Base-by-base conservation (phyloP, 2,888 invertebrate species). In the Eristalis arbustorum region DNA sequence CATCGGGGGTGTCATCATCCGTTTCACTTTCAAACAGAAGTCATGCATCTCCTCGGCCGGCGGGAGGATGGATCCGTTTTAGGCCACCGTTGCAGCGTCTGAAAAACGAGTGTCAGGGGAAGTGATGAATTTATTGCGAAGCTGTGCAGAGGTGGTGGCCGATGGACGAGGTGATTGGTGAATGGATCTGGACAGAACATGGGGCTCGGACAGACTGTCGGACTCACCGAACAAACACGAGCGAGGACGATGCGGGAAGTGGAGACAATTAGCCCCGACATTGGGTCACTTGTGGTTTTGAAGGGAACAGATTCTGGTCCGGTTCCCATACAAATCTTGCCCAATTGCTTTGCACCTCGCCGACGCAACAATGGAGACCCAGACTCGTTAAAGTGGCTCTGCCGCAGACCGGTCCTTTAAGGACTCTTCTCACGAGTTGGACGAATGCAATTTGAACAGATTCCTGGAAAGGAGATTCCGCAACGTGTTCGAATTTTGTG, bases 21-120 rank as follows among this genome's bases (percentile, higher is more conserved):
- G 11, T 37, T 37, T 37, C 37, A 37, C 84, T 84, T 80, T 84
- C 75, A 76, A 76, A 80, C 84, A 80, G 84, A 84, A 80, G 75
- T 79, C 79, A 62, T 80, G 64, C 66, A 79, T 71, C 68, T 64
- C 62, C 72, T 40, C 66, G 37, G 11, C 13, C 13, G 37, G 13
- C 1, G 37, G 37, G 37, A 13, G 37, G 37, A 34, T n/a, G n/a
- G 42, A n/a, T 49, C 49, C 13, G 14, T 59, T 59, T 28, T 25
- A 23, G 59, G 59, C 59, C 25, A 25, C 57, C 8, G 13, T 5
- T 6, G 10, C 23, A 11, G 57, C 25, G 59, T 14, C 59, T 14
- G 49, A 59, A 59, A 59, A 25, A 28, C 59, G 59, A 14, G 25
- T 59, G 59, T 28, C 59, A 73, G n/a, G 28, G 63, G 31, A 63